Percentiles rank a stretch among this genome's conserved stretches.
phyloP scores from a whole-genome alignment of 1,140 invertebrate genomes.

The Homalodisca vitripennis region DNA sequence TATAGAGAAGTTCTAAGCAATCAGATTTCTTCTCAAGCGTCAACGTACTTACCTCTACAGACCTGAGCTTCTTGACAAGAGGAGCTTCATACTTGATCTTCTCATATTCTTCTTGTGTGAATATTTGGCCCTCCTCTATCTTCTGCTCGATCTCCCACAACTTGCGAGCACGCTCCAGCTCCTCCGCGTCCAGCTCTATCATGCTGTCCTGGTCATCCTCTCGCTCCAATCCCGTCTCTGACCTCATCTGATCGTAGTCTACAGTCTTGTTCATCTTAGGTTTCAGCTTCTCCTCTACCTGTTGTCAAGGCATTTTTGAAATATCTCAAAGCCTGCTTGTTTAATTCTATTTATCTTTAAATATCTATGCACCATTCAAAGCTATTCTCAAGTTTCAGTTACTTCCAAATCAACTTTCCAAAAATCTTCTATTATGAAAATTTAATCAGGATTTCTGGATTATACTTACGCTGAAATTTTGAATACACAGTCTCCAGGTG shows the following conservation, averaged over 20 bases:
- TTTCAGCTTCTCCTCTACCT: constrained; percentile 8
- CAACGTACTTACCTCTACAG: constrained; percentile 52
- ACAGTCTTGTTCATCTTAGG: background rate
- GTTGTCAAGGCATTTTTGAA: background rate
- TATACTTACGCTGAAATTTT: too few relatives aligned
- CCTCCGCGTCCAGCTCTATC: constrained; percentile 21
- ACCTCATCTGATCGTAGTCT: background rate
- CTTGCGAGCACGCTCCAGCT: background rate
- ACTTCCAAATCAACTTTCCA: too few relatives aligned
- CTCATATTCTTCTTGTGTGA: constrained; percentile 55
- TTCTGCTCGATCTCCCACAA: constrained; percentile 42
- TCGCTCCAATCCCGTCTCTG: background rate
- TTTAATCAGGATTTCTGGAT: too few relatives aligned
- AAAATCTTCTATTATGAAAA: too few relatives aligned
- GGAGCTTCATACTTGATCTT: constrained; percentile 59
- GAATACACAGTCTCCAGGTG: too few relatives aligned
- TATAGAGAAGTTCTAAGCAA: too few relatives aligned
- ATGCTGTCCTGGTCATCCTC: background rate
- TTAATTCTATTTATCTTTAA: background rate
- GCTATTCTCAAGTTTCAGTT: too few relatives aligned
- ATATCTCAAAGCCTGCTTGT: background rate
- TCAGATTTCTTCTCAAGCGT: background rate
- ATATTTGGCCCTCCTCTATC: constrained; percentile 52
- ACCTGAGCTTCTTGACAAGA: constrained; percentile 59
- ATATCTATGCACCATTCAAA: background rate